These are phyloP conservation scores for Achatina immaculata DNA, from an alignment of 1,140 invertebrate genomes.

Conservation along the genomic window DNA sequence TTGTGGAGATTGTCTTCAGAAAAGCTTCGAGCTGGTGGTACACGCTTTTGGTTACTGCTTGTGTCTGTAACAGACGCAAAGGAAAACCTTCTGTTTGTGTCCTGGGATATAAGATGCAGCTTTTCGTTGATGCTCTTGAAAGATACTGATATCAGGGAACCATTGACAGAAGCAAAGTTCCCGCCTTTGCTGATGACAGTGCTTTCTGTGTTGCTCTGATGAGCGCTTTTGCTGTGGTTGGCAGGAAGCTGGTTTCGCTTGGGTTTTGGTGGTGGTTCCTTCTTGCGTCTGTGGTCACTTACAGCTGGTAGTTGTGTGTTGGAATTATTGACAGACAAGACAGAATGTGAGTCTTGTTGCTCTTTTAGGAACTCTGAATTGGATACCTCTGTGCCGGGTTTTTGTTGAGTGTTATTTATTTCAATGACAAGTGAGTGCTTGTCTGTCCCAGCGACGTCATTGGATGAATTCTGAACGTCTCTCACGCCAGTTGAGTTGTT, in stretches of 20 bases:
- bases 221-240: not conserved
- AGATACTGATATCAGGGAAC: not conserved
- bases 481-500: not conserved
- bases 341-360: no score
- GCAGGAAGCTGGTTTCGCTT: not conserved
- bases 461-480: not conserved
- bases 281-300: not conserved
- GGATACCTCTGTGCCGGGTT: no score
- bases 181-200: no score
- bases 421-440: not conserved
- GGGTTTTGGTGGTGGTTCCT: not conserved
- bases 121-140: not conserved
- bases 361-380: no score
- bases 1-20: not conserved
- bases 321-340: not conserved
- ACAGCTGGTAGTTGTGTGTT: not conserved
- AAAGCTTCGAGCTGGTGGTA: not conserved
- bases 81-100: not conserved
- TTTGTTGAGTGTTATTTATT: no score
- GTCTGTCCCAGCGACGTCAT: not conserved
- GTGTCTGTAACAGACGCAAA: not conserved
- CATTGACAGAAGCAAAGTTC: not conserved
- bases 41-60: not conserved
- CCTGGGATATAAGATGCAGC: not conserved
- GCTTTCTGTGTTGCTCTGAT: not conserved